Evolutionary conservation across 2,113 vertebrate species (phyloP).

Genomic region (Cyanoderma ruficeps): DNA sequence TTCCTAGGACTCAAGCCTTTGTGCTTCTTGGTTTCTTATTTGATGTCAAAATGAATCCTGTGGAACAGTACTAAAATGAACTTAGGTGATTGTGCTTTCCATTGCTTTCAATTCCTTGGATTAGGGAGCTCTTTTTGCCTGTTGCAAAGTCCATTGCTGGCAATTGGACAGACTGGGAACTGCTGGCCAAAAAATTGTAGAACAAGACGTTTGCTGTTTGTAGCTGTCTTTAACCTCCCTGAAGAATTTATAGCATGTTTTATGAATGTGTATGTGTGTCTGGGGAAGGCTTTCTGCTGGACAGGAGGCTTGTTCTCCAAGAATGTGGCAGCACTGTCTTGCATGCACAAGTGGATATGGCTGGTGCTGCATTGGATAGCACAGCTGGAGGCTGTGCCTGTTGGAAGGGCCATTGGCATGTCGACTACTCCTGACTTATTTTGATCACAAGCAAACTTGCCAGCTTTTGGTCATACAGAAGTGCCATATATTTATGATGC

Average conservation of each 20-base stretch:
- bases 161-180: slow-evolving; percentile 51
- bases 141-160: slow-evolving; percentile 45
- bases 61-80: not conserved
- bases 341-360: slow-evolving; percentile 40
- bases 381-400: not conserved
- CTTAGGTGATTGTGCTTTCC: slow-evolving; percentile 33
- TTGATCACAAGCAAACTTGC: slow-evolving; percentile 35
- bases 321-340: slow-evolving; percentile 47
- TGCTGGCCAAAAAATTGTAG: slow-evolving; percentile 31
- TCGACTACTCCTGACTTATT: slow-evolving; percentile 13
- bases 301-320: not conserved
- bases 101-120: not conserved
- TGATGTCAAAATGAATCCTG: slow-evolving; percentile 15
- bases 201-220: slow-evolving; percentile 5
- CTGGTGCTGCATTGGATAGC: slow-evolving; percentile 7
- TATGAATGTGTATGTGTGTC: slow-evolving; percentile 9
- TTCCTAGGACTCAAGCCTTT: slow-evolving; percentile 43
- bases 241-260: slow-evolving; percentile 47
- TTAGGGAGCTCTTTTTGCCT: slow-evolving; percentile 24
- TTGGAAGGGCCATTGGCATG: slow-evolving; percentile 31
- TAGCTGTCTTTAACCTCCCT: not conserved
- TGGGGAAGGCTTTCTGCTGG: slow-evolving; percentile 35
- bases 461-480: slow-evolving; percentile 50
- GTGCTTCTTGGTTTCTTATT: slow-evolving; percentile 45
- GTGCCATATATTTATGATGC: slow-evolving; percentile 75